Evolutionary conservation across 2,113 vertebrate species (phyloP).

Genomic region (Lathamus discolor): DNA sequence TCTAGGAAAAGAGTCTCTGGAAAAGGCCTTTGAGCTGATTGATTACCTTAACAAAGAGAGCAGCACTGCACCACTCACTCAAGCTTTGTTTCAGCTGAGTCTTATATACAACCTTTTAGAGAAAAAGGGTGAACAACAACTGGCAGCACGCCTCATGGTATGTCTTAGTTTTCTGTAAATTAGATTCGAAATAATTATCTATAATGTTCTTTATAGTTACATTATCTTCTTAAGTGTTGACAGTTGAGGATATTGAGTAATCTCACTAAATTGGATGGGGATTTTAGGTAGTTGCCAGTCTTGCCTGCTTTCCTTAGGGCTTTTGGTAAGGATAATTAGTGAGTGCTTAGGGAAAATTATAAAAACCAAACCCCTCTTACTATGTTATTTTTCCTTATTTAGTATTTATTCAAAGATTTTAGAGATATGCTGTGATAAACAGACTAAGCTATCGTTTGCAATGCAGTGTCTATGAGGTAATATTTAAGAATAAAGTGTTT

Average conservation of each 20-base stretch:
- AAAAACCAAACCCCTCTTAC: background rate
- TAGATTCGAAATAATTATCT: background rate
- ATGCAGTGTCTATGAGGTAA: background rate
- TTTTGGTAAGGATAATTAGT: background rate
- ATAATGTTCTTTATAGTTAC: background rate
- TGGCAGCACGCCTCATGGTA: slow-evolving; percentile 82
- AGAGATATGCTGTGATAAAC: background rate
- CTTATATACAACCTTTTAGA: slow-evolving; percentile 83
- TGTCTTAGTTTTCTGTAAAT: slow-evolving; percentile 10
- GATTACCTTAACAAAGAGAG: slow-evolving; percentile 83
- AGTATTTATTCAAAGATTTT: background rate
- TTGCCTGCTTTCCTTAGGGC: background rate
- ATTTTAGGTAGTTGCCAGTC: background rate
- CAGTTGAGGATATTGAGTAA: background rate
- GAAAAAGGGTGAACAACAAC: slow-evolving; percentile 76
- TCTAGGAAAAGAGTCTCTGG: slow-evolving; percentile 82
- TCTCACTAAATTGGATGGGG: background rate
- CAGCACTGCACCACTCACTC: slow-evolving; percentile 79
- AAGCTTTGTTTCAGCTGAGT: slow-evolving; percentile 84
- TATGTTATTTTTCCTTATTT: background rate
- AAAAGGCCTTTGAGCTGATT: slow-evolving; percentile 79
- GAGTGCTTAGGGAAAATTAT: background rate
- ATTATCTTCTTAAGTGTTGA: background rate
- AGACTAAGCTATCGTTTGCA: background rate
- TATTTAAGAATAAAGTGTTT: background rate